These are phyloP conservation scores for human DNA, from an alignment of 2,113 vertebrate species.

Conservation along the genomic window DNA sequence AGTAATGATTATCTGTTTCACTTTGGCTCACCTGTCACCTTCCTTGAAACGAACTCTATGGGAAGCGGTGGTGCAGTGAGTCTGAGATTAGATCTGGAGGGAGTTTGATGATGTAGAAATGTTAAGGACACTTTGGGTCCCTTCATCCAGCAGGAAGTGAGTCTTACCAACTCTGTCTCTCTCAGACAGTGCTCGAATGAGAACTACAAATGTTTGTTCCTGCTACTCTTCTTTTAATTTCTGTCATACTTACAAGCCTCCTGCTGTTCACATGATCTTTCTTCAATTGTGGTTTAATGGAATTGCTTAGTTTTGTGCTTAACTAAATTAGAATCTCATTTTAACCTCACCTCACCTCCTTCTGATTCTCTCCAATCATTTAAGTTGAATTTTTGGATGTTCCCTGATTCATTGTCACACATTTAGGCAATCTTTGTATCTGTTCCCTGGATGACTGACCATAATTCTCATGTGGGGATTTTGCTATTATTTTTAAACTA, in stretches of 20 bases:
- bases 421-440: not conserved
- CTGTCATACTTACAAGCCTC: not conserved
- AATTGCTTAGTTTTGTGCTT: slow-evolving; percentile 8
- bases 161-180: not conserved
- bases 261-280: not conserved
- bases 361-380: not conserved
- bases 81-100: not conserved
- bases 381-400: not conserved
- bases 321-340: slow-evolving; percentile 31
- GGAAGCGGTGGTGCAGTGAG: not conserved
- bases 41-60: not conserved
- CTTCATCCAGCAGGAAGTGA: not conserved
- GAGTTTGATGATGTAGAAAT: not conserved
- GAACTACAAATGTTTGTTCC: not conserved
- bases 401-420: not conserved
- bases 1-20: not conserved
- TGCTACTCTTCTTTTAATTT: not conserved
- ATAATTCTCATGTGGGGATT: not conserved
- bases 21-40: not conserved
- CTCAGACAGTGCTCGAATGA: not conserved
- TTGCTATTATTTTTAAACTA: not conserved
- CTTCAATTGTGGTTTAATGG: not conserved
- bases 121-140: not conserved
- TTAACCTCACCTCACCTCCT: not conserved
- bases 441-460: not conserved